Evolutionary conservation across 2,888 invertebrate genomes (phyloP).

Genomic region (Bombylius discolor): DNA sequence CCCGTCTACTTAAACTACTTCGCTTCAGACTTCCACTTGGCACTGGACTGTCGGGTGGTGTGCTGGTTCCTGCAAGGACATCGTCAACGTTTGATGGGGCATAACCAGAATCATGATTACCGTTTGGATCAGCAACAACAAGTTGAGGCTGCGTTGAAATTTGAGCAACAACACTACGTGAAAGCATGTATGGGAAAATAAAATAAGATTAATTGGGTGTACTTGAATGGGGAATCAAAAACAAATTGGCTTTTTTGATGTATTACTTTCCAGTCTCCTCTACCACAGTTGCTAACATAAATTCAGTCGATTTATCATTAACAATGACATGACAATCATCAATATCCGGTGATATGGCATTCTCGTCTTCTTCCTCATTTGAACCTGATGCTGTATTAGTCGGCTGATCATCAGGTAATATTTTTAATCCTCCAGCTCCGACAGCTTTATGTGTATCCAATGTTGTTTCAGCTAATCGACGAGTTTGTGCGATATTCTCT

Average conservation of each 20-base stretch:
- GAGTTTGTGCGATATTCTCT: slow-evolving; percentile 76
- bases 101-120: slow-evolving; percentile 76
- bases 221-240: not conserved
- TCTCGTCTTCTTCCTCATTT: slow-evolving; percentile 71
- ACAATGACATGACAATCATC: slow-evolving; percentile 75
- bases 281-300: slow-evolving; percentile 77
- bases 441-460: slow-evolving; percentile 33
- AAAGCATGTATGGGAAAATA: not conserved
- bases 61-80: slow-evolving; percentile 45
- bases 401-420: slow-evolving; percentile 58
- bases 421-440: slow-evolving; percentile 37
- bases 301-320: slow-evolving; percentile 82
- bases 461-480: slow-evolving; percentile 68
- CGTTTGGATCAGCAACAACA: slow-evolving; percentile 56
- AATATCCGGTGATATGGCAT: slow-evolving; percentile 47
- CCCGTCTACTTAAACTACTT: slow-evolving; percentile 29
- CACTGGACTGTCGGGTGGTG: slow-evolving; percentile 42
- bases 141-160: slow-evolving; percentile 40
- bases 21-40: slow-evolving; percentile 31
- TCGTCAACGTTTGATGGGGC: slow-evolving; percentile 50
- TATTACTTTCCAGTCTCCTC: slow-evolving; percentile 63
- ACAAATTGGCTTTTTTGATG: not conserved
- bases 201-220: not conserved
- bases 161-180: slow-evolving; percentile 42
- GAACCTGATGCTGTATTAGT: slow-evolving; percentile 85